These are phyloP conservation scores for Phallusia fumigata DNA, from an alignment of 23 tunicate species.

Conservation along the genomic window DNA sequence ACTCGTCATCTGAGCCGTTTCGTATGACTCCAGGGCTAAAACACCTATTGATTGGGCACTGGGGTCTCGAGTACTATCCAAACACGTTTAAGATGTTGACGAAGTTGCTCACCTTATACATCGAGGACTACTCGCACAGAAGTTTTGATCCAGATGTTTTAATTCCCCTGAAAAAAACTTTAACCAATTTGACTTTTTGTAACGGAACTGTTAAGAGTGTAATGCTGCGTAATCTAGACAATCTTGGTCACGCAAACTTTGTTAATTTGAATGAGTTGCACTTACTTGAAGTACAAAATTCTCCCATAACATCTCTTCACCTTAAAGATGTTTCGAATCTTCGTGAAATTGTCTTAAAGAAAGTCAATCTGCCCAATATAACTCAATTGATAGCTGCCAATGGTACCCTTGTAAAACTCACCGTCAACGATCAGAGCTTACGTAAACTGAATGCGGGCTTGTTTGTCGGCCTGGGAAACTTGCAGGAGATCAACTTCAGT, in stretches of 20 bases:
- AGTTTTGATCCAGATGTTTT: neutral
- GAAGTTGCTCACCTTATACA: neutral
- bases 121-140: constrained; percentile 1
- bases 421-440: neutral
- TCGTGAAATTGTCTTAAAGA: neutral
- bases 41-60: constrained; percentile 14
- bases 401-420: neutral
- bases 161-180: neutral
- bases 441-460: neutral
- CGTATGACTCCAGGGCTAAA: neutral
- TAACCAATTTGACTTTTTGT: neutral
- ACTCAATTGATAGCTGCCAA: neutral
- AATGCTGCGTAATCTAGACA: neutral
- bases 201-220: neutral
- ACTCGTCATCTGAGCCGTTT: neutral
- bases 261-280: neutral
- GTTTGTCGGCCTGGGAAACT: neutral
- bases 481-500: neutral
- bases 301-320: neutral
- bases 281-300: neutral
- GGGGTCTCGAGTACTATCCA: neutral
- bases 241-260: neutral
- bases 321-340: neutral
- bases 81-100: neutral
- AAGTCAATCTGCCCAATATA: neutral